These are phyloP conservation scores for Chinchilla lanigera DNA, from an alignment of 2,113 vertebrate species.

Conservation along the genomic window DNA sequence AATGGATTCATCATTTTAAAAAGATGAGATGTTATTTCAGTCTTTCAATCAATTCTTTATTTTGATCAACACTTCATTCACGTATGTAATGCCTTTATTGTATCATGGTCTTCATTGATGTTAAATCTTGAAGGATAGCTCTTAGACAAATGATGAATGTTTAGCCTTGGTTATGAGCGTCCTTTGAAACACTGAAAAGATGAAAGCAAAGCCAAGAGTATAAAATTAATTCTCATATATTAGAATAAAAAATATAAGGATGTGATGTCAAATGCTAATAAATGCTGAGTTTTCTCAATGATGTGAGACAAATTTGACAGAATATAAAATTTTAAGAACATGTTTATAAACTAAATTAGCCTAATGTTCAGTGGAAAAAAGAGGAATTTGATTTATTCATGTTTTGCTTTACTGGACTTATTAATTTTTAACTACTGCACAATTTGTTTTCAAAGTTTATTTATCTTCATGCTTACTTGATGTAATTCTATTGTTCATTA, in stretches of 20 bases:
- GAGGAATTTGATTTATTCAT: slow-evolving; percentile 81
- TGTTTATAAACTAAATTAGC: slow-evolving; percentile 78
- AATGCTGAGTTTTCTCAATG: slow-evolving; percentile 70
- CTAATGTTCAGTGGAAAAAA: slow-evolving; percentile 65
- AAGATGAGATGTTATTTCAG: background rate
- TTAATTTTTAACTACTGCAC: slow-evolving; percentile 71
- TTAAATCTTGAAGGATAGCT: slow-evolving; percentile 77
- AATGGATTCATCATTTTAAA: background rate
- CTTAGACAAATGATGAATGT: slow-evolving; percentile 79
- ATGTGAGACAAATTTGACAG: slow-evolving; percentile 71
- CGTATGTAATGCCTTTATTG: background rate
- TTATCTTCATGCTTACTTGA: slow-evolving; percentile 68
- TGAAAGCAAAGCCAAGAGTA: slow-evolving; percentile 75
- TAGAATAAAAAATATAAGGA: slow-evolving; percentile 49
- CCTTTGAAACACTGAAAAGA: slow-evolving; percentile 80
- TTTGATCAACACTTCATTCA: slow-evolving; percentile 48
- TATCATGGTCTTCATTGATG: slow-evolving; percentile 65
- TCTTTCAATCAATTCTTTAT: slow-evolving; percentile 6
- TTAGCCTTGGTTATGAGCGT: slow-evolving; percentile 73
- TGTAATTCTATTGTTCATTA: slow-evolving; percentile 56
- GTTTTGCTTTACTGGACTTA: slow-evolving; percentile 72
- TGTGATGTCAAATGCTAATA: slow-evolving; percentile 74
- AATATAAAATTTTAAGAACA: slow-evolving; percentile 77
- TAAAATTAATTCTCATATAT: slow-evolving; percentile 79
- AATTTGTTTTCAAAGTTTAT: slow-evolving; percentile 56